phyloP scores from a whole-genome alignment of 2,797 vertebrate species.

The Sebastes hubbsi region DNA sequence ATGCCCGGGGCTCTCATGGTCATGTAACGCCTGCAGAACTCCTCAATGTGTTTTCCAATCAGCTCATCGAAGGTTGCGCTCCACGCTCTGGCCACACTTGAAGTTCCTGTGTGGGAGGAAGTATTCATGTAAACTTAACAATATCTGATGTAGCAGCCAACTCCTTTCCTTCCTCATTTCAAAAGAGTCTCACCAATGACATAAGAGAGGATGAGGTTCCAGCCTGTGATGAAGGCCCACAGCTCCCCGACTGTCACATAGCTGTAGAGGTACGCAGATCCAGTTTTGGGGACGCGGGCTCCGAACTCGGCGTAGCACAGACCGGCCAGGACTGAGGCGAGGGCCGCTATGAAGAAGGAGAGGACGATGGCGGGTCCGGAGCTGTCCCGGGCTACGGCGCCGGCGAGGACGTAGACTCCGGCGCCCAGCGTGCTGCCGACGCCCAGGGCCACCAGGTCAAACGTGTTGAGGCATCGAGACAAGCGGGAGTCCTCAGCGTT shows the following conservation, averaged over 20 bases:
- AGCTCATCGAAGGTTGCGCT: constrained; percentile 94
- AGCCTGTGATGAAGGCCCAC: constrained; percentile 96
- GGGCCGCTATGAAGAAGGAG: constrained; percentile 92
- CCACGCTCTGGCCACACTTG: constrained; percentile 96
- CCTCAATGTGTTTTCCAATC: constrained; percentile 87
- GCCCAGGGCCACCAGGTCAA: constrained; percentile 94
- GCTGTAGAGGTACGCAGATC: constrained; percentile 96
- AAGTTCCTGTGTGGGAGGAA: constrained; percentile 85
- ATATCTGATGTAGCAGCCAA: neutral
- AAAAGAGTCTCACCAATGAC: constrained; percentile 87
- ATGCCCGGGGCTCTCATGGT: constrained; percentile 86
- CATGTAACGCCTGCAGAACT: constrained; percentile 85
- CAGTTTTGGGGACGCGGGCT: constrained; percentile 93
- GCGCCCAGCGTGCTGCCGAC: constrained; percentile 96
- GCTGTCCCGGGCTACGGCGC: constrained; percentile 89
- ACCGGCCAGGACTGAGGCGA: constrained; percentile 94
- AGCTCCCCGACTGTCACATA: constrained; percentile 96
- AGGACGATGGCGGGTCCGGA: constrained; percentile 93
- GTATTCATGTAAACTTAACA: neutral
- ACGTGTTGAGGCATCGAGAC: constrained; percentile 91
- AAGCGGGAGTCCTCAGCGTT: constrained; percentile 86
- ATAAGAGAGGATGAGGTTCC: constrained; percentile 98
- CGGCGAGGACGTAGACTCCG: constrained; percentile 94
- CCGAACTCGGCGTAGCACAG: constrained; percentile 97
- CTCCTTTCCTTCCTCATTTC: neutral